Evolutionary conservation across 2,888 invertebrate species (phyloP), one percentile per base, ranked within the genome.

Genomic region (Byasa hedistus): DNA sequence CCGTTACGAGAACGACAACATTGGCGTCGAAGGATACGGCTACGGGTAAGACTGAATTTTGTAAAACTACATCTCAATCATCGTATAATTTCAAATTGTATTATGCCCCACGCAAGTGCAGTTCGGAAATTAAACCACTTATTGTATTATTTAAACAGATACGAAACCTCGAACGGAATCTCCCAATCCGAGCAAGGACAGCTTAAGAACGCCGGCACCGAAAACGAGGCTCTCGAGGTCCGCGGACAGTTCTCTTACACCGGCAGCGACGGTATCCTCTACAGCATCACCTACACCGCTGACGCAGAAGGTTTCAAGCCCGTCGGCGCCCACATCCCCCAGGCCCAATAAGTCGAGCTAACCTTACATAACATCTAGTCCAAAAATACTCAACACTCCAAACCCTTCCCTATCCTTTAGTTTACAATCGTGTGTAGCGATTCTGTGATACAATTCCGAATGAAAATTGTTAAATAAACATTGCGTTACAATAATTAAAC

Each of bases 261-360:
- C 69, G 93, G 89, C 19, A 76, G 79, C 32, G 93, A 93, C 66
- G 92, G 92, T 54, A 76, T 86, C 24, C 39, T 76, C 64, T 93
- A 93, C 87, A 72, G 75, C 44, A 82, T 93, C 57, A 79, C 72
- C 65, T 94, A 93, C 88, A 71, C 85, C 68, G 93, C 94, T 55
- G 80, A 92, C 79, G 86, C 92, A 78, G 76, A 85, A 73, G 94
- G 94, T 19, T 94, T 92, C 91, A 87, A 88, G 72, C 85, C 93
- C 77, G 51, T 64, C 19, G 88, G 82, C n/a, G 77, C 78, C 58
- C 88, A 89, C 68, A 64, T 90, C 52, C 88, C 89, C 78, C 22
- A 55, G 0, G 70, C 75, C 62, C 65, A 69, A 23, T 82, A 82
- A 82, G 66, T 68, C 59, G 57, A 19, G 23, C 24, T 51, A 61